A percentile compares a stretch with the other conserved stretches of the same genome.
Evolutionary conservation across 2,888 invertebrate genomes (phyloP).

Genomic region (Pyrrhia umbra): DNA sequence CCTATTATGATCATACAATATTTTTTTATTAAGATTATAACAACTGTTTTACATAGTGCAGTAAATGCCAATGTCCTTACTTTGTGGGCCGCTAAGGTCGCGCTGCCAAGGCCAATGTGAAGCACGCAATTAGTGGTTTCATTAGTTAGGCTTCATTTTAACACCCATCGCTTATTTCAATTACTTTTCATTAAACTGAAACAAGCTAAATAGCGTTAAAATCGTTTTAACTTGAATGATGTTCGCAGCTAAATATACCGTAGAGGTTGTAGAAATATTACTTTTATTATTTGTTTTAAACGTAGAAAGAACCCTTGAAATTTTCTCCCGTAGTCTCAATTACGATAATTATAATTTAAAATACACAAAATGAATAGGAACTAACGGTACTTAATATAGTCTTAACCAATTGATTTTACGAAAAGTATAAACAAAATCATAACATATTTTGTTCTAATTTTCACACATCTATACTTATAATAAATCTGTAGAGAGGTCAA

Average conservation of each 20-base stretch:
- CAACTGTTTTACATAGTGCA: constrained; percentile 49
- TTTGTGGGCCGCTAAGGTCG: constrained; percentile 73
- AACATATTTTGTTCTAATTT: too few species aligned
- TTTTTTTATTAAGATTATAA: constrained; percentile 23
- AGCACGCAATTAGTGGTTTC: constrained; percentile 78
- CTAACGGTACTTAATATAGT: too few species aligned
- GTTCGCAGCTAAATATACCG: not conserved
- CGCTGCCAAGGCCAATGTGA: constrained; percentile 73
- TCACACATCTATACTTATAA: too few species aligned
- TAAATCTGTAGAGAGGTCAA: too few species aligned
- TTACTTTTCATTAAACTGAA: constrained; percentile 34
- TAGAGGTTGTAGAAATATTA: not conserved
- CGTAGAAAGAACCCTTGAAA: too few species aligned
- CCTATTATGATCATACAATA: constrained; percentile 8
- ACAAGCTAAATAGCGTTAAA: constrained; percentile 10
- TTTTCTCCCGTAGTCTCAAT: too few species aligned
- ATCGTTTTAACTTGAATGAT: constrained; percentile 5
- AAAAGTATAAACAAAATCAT: too few species aligned
- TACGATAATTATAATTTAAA: too few species aligned
- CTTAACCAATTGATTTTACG: too few species aligned
- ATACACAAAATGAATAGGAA: too few species aligned
- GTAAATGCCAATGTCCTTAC: constrained; percentile 76
- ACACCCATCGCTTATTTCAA: constrained; percentile 45
- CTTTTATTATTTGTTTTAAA: not conserved
- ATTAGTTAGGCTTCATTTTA: constrained; percentile 77